Conservation (phyloP, 2,888 invertebrate genomes). For the Hypolimnas misippus region DNA sequence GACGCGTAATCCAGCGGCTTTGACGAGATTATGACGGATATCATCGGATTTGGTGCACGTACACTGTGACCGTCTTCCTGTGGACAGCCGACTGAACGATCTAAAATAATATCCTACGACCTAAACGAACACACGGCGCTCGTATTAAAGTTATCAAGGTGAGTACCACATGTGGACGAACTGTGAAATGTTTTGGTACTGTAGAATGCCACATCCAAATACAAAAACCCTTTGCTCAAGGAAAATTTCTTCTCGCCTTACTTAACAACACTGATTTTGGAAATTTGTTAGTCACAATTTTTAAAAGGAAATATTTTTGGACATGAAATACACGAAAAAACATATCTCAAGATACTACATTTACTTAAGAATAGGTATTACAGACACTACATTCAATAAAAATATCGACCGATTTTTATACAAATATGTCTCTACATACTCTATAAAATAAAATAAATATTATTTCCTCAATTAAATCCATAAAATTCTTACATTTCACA, state of each 20-base stretch:
- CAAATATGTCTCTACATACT: too few species aligned
- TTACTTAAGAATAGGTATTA: too few species aligned
- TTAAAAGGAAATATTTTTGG: too few species aligned
- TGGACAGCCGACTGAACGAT: conserved; percentile 28
- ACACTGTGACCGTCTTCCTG: conserved; percentile 66
- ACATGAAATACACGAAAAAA: too few species aligned
- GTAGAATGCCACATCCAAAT: not conserved
- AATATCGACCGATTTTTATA: too few species aligned
- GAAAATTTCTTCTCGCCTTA: not conserved
- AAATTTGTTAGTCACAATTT: too few species aligned
- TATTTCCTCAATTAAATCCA: too few species aligned
- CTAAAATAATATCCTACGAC: conserved; percentile 8
- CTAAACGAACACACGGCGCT: conserved; percentile 19
- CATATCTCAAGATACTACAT: too few species aligned
- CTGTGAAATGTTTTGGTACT: not conserved
- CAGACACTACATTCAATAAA: too few species aligned
- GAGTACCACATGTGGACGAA: not conserved
- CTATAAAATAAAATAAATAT: too few species aligned
- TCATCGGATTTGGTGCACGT: conserved; percentile 74
- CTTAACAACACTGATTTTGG: not conserved
- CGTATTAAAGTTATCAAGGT: conserved; percentile 10
- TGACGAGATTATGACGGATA: conserved; percentile 81
- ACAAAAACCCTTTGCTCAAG: not conserved
- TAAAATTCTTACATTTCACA: too few species aligned
- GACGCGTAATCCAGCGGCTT: conserved; percentile 78